Base-by-base conservation (phyloP, 2,888 invertebrate species). In the Leptinotarsa juncta region DNA sequence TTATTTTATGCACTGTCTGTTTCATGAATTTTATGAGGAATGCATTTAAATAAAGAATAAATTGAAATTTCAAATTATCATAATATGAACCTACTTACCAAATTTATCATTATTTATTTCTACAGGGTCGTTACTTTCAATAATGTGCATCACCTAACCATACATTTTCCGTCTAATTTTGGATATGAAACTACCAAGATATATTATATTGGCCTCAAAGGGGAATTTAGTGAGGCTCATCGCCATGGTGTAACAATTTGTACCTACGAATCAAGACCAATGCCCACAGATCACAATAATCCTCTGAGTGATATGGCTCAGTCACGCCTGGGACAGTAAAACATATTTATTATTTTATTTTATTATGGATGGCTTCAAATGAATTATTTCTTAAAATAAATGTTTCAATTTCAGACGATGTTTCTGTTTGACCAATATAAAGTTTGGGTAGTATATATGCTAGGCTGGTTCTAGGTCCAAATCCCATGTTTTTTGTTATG, bases 171-270 rank as follows among this genome's bases (percentile, higher is more conserved):
- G 12, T 90, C 90, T 18, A 98, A 97, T 88, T 96, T 94, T 89
- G 97, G 97, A 26, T 92, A 90, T 20, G 96, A 96, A n/a, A 91
- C 89, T 68, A 96, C 96, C 1, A 93, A 92, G 84, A 93, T 98
- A 77, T 96, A 94, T 86, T 99, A 99, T 86, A 98, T 99, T 85
- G 99, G 97, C 14, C 90, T 99, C 60, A 93, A 94, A 86, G 99
- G 99, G 26, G 98, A 99, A 89, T 99, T 95, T 90, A 91, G 92
- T 15, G 93, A 94, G 85, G 94, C 93, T 0, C 95, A 95, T 84
- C 90, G 93, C 80, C 97, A 97, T 86, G 97, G 97, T 68, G 96
- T 98, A 0, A 95, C 96, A 3, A 96, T 98, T 83, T 96, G 96
- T 85, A 94, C 93, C 67, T 98, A 98, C 87, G 98, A 98, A 89